phyloP scores from a whole-genome alignment of 2,888 invertebrate species.

The Rhabditoides inermis region DNA sequence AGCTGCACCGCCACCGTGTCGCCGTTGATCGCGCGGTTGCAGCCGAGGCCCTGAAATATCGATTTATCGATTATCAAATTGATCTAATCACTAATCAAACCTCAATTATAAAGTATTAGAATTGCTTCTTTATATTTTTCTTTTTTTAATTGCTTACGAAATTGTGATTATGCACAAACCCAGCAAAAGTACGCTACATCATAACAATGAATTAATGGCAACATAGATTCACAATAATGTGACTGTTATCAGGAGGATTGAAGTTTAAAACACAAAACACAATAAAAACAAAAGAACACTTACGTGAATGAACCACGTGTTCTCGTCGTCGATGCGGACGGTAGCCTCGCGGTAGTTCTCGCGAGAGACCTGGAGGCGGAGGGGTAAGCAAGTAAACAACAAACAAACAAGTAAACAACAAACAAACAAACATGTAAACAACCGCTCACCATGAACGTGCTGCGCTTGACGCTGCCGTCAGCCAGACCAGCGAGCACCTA shows the following conservation, averaged over 20 bases:
- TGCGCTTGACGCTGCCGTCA: constrained; percentile 68
- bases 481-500: constrained; percentile 62
- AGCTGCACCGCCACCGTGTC: constrained; percentile 85
- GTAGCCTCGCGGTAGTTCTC: constrained; percentile 89
- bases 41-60: constrained; percentile 59
- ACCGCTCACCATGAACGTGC: constrained; percentile 67
- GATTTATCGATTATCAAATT: no score
- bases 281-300: no score
- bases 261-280: no score
- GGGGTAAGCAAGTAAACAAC: no score
- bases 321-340: constrained; percentile 70
- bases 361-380: constrained; percentile 65
- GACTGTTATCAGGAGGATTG: no score
- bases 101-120: no score
- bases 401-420: constrained; percentile 1
- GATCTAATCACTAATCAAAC: constrained; percentile 11
- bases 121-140: no score
- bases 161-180: no score
- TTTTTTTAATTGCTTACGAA: no score
- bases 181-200: no score
- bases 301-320: constrained; percentile 55
- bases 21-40: constrained; percentile 85
- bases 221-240: no score
- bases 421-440: not conserved
- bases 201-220: no score